phyloP scores from a whole-genome alignment of 1,140 invertebrate species.

The Micrasema minimum region DNA sequence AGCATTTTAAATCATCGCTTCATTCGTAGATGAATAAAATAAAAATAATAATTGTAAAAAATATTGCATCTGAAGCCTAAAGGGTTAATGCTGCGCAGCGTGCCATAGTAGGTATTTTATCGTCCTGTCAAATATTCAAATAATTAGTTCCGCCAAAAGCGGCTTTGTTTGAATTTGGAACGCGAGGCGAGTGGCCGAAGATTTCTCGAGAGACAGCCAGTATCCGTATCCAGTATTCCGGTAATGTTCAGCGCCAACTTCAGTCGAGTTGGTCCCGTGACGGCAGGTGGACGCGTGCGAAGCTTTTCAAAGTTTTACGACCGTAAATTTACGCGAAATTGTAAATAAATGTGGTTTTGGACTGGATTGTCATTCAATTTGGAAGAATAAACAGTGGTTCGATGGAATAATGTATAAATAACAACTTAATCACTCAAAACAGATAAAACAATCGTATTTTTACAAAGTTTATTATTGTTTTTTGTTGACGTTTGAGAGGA shows the following conservation, averaged over 20 bases:
- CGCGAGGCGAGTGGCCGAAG: conserved; percentile 26
- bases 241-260: not conserved
- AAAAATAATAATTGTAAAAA: no score
- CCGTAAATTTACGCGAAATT: conserved; percentile 5
- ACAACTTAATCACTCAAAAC: not conserved
- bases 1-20: no score
- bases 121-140: not conserved
- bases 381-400: not conserved
- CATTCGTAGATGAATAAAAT: no score
- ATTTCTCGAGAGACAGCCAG: conserved; percentile 25
- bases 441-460: no score
- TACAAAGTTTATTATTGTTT: no score
- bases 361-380: conserved; percentile 1
- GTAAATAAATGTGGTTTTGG: conserved; percentile 26
- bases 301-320: not conserved
- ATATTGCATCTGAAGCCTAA: no score
- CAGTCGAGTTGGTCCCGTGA: conserved; percentile 17
- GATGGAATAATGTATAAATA: not conserved
- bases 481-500: no score
- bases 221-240: no score
- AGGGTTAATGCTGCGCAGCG: no score
- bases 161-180: conserved; percentile 16
- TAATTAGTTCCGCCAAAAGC: conserved; percentile 11
- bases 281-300: not conserved
- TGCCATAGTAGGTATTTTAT: no score